Percentiles rank a stretch among this genome's conserved stretches.
phyloP scores from a whole-genome alignment of 2,113 vertebrate species.

The Calidris pygmaea region DNA sequence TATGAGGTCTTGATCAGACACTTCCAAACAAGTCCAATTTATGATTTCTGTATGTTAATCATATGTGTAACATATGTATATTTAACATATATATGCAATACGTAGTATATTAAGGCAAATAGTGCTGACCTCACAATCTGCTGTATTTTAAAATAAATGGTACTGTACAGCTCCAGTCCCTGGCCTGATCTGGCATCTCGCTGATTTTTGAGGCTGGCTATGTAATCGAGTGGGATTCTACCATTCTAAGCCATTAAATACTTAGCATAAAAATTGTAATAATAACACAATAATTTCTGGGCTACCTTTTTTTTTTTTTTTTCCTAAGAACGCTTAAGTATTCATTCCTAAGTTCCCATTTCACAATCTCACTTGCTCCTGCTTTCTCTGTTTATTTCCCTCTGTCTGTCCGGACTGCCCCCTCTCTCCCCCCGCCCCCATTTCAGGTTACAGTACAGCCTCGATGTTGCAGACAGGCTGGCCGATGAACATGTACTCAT shows the following conservation, averaged over 20 bases:
- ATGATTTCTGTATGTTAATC: background rate
- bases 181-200: background rate
- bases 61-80: background rate
- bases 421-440: slow-evolving; percentile 64
- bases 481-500: slow-evolving; percentile 98
- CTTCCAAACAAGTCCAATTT: slow-evolving; percentile 16
- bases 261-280: background rate
- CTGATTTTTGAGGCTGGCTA: background rate
- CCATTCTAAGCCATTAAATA: background rate
- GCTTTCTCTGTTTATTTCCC: slow-evolving; percentile 59
- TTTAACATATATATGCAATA: background rate
- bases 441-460: slow-evolving; percentile 96
- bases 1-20: background rate
- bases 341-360: slow-evolving; percentile 41
- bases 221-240: background rate
- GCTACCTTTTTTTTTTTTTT: background rate
- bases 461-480: slow-evolving; percentile 97
- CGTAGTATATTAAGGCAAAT: background rate
- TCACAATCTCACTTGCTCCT: slow-evolving; percentile 50
- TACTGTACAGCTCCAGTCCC: background rate
- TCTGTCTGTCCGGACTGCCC: slow-evolving; percentile 41
- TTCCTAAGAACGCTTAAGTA: background rate
- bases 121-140: background rate
- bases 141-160: background rate
- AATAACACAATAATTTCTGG: background rate